Conservation (phyloP, 2,888 invertebrate species). For the Cryptocephalus primarius region DNA sequence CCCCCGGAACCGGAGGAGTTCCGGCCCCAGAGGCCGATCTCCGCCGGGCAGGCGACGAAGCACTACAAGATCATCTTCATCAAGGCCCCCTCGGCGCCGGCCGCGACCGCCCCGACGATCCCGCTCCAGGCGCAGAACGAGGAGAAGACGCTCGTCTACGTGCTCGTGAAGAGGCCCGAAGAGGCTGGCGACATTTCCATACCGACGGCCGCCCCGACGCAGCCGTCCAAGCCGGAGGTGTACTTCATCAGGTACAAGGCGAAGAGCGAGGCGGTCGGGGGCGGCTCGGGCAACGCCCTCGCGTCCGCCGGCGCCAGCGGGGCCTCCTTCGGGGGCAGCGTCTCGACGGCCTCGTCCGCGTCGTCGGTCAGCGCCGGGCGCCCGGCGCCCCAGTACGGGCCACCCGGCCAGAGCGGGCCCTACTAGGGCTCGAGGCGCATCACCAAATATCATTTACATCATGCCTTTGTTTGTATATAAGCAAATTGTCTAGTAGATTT, state of each 20-base stretch:
- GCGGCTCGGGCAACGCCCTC: slow-evolving; percentile 14
- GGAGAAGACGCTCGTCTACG: slow-evolving; percentile 82
- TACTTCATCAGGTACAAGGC: slow-evolving; percentile 83
- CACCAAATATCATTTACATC: background rate
- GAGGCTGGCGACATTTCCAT: slow-evolving; percentile 70
- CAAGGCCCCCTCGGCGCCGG: slow-evolving; percentile 48
- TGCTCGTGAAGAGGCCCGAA: slow-evolving; percentile 79
- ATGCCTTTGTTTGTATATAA: too few species aligned
- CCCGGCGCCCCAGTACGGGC: slow-evolving; percentile 2
- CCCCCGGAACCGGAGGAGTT: slow-evolving; percentile 66
- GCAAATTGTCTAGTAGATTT: too few species aligned
- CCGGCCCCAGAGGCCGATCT: slow-evolving; percentile 49
- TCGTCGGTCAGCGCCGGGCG: slow-evolving; percentile 1
- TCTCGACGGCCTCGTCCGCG: slow-evolving; percentile 9
- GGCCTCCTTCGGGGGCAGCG: slow-evolving; percentile 32
- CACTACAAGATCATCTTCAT: slow-evolving; percentile 88
- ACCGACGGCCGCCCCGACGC: slow-evolving; percentile 66
- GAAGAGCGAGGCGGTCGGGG: slow-evolving; percentile 40
- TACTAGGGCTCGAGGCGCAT: background rate
- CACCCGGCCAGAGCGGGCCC: background rate
- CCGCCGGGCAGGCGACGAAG: slow-evolving; percentile 62
- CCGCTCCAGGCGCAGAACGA: slow-evolving; percentile 69
- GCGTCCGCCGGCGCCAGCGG: slow-evolving; percentile 15
- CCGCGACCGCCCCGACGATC: slow-evolving; percentile 66
- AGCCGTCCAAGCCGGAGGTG: slow-evolving; percentile 80